A percentile compares a stretch with the other conserved stretches of the same genome.
Evolutionary conservation across 2,888 invertebrate genomes (phyloP).

Genomic region (Pyrrhia umbra): DNA sequence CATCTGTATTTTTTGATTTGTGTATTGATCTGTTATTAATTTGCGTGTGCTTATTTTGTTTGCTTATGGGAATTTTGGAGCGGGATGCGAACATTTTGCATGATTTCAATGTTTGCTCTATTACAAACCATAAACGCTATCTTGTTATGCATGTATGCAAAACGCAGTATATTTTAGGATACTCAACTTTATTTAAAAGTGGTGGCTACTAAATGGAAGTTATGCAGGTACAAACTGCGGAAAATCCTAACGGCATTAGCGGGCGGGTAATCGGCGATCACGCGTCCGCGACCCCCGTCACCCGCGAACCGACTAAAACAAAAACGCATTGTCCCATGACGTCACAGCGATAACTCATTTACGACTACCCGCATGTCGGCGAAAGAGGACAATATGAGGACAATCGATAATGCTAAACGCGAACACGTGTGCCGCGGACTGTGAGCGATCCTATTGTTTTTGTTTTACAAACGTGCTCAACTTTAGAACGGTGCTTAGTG

Average conservation of each 20-base stretch:
- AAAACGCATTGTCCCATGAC: slow-evolving; percentile 82
- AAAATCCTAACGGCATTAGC: slow-evolving; percentile 43
- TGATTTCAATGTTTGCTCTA: not conserved
- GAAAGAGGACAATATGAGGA: slow-evolving; percentile 82
- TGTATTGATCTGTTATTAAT: slow-evolving; percentile 51
- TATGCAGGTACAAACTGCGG: not conserved
- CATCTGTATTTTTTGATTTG: slow-evolving; percentile 45
- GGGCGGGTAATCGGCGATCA: slow-evolving; percentile 31
- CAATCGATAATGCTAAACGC: slow-evolving; percentile 86
- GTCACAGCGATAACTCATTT: slow-evolving; percentile 83
- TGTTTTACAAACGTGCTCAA: slow-evolving; percentile 65
- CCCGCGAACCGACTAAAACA: slow-evolving; percentile 69
- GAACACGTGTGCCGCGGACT: slow-evolving; percentile 81
- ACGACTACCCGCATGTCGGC: slow-evolving; percentile 81
- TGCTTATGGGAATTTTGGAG: slow-evolving; percentile 7
- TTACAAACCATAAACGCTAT: not conserved
- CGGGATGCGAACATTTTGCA: not conserved
- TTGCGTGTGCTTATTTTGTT: slow-evolving; percentile 31
- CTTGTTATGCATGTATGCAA: not conserved
- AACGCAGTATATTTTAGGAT: not conserved
- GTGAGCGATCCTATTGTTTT: slow-evolving; percentile 74
- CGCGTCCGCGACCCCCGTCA: slow-evolving; percentile 44
- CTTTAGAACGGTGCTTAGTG: slow-evolving; percentile 57
- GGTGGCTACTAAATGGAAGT: too few species aligned
- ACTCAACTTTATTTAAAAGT: too few species aligned